Evolutionary conservation across 2,113 vertebrate genomes (phyloP).

Genomic region (Columba livia): DNA sequence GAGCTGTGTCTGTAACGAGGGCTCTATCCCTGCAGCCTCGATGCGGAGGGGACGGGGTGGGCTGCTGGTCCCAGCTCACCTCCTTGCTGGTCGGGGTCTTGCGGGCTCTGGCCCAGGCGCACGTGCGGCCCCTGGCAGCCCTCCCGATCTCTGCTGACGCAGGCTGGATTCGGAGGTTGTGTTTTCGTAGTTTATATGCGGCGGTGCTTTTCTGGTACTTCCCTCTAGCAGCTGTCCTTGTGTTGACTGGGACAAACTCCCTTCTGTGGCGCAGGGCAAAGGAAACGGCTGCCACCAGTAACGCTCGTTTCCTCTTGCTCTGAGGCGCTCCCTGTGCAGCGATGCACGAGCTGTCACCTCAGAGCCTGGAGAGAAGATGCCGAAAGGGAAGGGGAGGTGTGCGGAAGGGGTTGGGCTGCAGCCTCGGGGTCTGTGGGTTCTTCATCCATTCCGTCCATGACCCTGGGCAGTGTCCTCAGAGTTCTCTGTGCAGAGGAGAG

Average conservation of each 20-base stretch:
- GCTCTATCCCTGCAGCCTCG: neutral
- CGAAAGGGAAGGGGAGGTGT: neutral
- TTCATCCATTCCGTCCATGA: accelerated
- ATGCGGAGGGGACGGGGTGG: neutral
- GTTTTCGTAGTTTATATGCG: neutral
- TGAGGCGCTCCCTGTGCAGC: neutral
- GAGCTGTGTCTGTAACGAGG: neutral
- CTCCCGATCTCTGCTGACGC: slow-evolving; percentile 5
- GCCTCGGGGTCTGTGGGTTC: neutral
- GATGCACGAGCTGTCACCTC: neutral
- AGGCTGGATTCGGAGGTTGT: neutral
- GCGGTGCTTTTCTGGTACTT: slow-evolving; percentile 14
- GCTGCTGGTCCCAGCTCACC: accelerated
- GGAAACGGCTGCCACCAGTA: neutral
- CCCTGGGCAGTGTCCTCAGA: neutral
- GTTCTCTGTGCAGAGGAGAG: neutral
- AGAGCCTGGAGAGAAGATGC: neutral
- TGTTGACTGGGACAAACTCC: neutral
- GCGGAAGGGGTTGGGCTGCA: neutral
- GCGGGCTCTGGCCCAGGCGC: neutral
- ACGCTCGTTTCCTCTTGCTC: neutral
- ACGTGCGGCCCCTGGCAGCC: neutral
- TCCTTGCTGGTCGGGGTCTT: neutral
- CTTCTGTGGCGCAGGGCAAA: neutral
- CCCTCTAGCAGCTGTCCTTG: neutral